Evolutionary conservation across 2,797 vertebrate species (phyloP).

Genomic region (Danionella dracula): DNA sequence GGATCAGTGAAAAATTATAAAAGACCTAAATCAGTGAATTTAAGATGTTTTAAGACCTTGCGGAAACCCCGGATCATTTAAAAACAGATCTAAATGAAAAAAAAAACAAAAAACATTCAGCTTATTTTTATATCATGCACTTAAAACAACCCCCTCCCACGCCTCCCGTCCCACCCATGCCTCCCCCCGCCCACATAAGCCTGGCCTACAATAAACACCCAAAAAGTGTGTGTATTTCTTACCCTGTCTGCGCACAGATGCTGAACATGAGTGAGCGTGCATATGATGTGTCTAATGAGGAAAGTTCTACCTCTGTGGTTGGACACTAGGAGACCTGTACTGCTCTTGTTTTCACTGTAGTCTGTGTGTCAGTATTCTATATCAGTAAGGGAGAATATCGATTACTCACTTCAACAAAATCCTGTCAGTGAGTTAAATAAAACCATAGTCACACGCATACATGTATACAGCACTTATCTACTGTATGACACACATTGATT

Average conservation of each 20-base stretch:
- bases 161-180: slow-evolving; percentile 40
- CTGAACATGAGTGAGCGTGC: neutral
- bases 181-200: slow-evolving; percentile 60
- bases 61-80: too few species aligned
- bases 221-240: slow-evolving; percentile 8
- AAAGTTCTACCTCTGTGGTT: slow-evolving; percentile 38
- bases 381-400: slow-evolving; percentile 63
- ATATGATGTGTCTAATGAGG: neutral
- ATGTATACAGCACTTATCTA: too few species aligned
- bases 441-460: slow-evolving; percentile 41
- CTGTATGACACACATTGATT: neutral
- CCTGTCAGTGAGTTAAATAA: slow-evolving; percentile 46
- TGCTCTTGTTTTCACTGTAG: slow-evolving; percentile 71
- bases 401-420: slow-evolving; percentile 61
- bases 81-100: neutral
- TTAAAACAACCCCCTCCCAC: slow-evolving; percentile 42
- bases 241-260: neutral
- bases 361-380: slow-evolving; percentile 67
- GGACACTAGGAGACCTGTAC: slow-evolving; percentile 12
- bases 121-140: slow-evolving; percentile 1
- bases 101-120: neutral
- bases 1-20: too few species aligned
- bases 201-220: slow-evolving; percentile 52
- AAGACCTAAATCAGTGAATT: too few species aligned
- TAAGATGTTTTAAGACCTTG: too few species aligned